phyloP scores from a whole-genome alignment of 2,113 vertebrate genomes.

The Oryzias celebensis region DNA sequence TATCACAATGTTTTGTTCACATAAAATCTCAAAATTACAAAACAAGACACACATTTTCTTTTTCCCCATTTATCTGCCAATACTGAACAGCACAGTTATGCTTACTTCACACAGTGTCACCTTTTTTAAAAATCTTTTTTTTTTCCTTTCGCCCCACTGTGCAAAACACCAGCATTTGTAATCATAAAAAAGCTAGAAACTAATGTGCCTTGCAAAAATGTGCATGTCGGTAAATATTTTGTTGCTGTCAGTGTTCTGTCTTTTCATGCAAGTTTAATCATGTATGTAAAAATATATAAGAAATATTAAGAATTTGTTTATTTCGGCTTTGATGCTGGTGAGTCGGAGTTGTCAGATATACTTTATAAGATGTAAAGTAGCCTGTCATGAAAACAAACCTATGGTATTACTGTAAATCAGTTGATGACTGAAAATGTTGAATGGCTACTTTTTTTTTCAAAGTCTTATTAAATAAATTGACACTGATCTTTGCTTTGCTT shows the following conservation, averaged over 20 bases:
- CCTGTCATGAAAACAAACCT: conserved; percentile 44
- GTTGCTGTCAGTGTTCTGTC: conserved; percentile 45
- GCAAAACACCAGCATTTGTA: conserved; percentile 64
- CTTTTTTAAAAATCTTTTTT: conserved; percentile 21
- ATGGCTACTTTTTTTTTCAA: conserved; percentile 66
- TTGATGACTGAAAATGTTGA: conserved; percentile 37
- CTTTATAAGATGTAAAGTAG: conserved; percentile 52
- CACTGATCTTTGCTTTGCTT: conserved; percentile 45
- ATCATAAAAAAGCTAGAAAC: conserved; percentile 62
- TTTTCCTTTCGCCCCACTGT: conserved; percentile 25
- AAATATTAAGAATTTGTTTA: conserved; percentile 47
- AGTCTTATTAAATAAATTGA: conserved; percentile 79
- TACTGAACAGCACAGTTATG: conserved; percentile 40
- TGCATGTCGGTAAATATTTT: conserved; percentile 53
- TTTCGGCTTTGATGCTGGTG: conserved; percentile 85
- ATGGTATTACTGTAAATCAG: conserved; percentile 46
- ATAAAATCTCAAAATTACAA: conserved; percentile 53
- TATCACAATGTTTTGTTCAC: conserved; percentile 57
- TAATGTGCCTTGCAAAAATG: conserved; percentile 55
- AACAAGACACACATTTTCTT: conserved; percentile 38
- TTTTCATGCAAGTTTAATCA: conserved; percentile 40
- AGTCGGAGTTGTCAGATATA: conserved; percentile 78
- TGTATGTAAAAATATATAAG: conserved; percentile 43
- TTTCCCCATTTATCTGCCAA: conserved; percentile 40
- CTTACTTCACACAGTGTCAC: conserved; percentile 36